Evolutionary conservation across 2,797 vertebrate species (phyloP).

Genomic region (Loris lydekkerianus): DNA sequence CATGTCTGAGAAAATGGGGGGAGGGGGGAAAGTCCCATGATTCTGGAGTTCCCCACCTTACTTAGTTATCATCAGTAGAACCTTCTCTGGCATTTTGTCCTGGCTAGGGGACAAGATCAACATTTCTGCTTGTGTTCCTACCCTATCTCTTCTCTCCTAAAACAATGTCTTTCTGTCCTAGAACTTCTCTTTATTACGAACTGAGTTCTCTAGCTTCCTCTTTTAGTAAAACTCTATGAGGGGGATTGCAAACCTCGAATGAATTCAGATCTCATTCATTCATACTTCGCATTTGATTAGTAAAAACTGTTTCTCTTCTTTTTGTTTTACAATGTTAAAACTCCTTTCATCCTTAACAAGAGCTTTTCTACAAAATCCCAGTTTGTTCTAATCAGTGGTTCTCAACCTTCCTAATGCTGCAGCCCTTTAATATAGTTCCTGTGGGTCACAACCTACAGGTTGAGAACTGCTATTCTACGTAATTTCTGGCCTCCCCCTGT

Average conservation of each 20-base stretch:
- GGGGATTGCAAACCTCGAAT: not conserved
- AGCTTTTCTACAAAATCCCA: not conserved
- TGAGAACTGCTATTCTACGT: not conserved
- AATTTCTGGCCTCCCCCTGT: not conserved
- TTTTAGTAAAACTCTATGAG: not conserved
- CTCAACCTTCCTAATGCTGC: too few relatives aligned
- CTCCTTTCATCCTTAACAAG: constrained; percentile 7
- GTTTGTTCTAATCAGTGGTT: not conserved
- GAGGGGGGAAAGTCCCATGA: not conserved
- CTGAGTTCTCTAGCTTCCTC: not conserved
- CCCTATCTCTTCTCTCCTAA: not conserved
- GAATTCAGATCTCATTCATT: not conserved
- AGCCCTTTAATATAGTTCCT: too few relatives aligned
- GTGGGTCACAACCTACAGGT: too few relatives aligned
- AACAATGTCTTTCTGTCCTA: not conserved
- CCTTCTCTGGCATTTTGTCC: not conserved
- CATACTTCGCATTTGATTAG: not conserved
- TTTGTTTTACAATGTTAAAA: not conserved
- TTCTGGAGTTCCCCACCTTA: not conserved
- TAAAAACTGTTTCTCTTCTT: not conserved
- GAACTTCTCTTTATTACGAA: not conserved
- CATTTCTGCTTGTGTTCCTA: not conserved
- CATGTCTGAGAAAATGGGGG: not conserved
- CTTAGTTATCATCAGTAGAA: not conserved
- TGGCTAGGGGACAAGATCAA: not conserved